Evolutionary conservation across 2,797 vertebrate species (phyloP), one percentile per base, ranked within the genome.

Genomic region (Sus cebifrons): DNA sequence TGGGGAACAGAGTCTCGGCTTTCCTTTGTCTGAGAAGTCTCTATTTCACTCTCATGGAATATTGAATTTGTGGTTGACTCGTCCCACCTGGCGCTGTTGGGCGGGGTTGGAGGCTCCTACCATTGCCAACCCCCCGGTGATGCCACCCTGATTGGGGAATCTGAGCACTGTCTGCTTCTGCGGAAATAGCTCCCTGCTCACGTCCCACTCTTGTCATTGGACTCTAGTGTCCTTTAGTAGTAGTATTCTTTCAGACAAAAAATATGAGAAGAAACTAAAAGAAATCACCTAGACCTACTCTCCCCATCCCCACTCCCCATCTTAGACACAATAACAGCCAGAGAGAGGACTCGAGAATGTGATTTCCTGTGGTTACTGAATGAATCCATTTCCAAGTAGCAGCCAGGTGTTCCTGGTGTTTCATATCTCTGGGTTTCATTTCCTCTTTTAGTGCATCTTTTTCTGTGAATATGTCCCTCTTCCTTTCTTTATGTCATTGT

Each of bases 1-100:
- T 15, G 16, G n/a, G 14, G 12, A 86, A 89, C 52, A 58, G 18
- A 79, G 85, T 81, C 65, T 40, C 73, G 18, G 29, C 65, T 89
- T 89, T 64, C 23, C 13, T 54, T 90, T 62, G 73, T 62, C 65
- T 78, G 65, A 71, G 16, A 40, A 71, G 44, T 70, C 29, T 83
- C 81, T 67, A 73, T 68, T 93, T 93, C 73, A 79, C 65, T 86
- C 89, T 81, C 64, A 64, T 56, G 29, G 29, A 21, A 18, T 78
- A 54, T 74, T 29, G 29, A 74, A 79, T 90, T 54, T 93, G 27
- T 92, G 18, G 8, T 40, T 62, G 62, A 78, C 32, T 52, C 49
- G 13, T 4, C 16, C 52, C 16, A n/a, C 20, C n/a, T 81, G 68
- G 54, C 62, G 70, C 60, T 70, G 32, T 75, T 27, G 29, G 11